Evolutionary conservation across 2,113 vertebrate genomes (phyloP).

Genomic region (Amblyornis subalaris): DNA sequence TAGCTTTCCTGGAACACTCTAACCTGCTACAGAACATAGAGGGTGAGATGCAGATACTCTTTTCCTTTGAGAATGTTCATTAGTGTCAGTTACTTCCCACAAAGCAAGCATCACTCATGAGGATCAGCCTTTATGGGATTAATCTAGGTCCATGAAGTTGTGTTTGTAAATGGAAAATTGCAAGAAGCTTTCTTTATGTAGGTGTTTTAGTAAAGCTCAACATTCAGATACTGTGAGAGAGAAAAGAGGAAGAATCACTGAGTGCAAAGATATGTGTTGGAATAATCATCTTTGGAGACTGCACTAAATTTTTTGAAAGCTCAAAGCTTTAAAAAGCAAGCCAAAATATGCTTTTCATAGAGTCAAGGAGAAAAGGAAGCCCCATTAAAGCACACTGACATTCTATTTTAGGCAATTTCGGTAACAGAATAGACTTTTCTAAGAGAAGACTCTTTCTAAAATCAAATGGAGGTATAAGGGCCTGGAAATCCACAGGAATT

Average conservation of each 20-base stretch:
- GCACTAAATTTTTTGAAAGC: neutral
- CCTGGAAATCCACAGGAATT: neutral
- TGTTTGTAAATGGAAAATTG: neutral
- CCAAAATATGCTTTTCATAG: neutral
- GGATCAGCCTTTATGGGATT: neutral
- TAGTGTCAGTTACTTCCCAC: neutral
- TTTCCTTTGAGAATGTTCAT: neutral
- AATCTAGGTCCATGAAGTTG: neutral
- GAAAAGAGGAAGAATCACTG: neutral
- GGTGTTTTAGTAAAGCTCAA: neutral
- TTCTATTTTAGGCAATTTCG: neutral
- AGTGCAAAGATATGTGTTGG: neutral
- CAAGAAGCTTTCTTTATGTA: neutral
- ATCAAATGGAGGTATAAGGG: neutral
- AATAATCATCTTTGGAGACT: neutral
- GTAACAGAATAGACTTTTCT: neutral
- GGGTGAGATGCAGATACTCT: constrained; percentile 66
- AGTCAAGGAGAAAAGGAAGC: neutral
- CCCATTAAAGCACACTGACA: neutral
- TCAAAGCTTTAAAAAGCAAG: neutral
- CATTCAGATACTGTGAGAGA: neutral
- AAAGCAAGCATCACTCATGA: accelerated
- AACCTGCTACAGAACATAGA: constrained; percentile 82
- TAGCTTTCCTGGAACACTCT: constrained; percentile 86
- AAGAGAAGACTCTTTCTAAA: neutral